A percentile compares a stretch with the other conserved stretches of the same genome.
Evolutionary conservation across 2,797 vertebrate species (phyloP).

Genomic region (Myripristis murdjan): DNA sequence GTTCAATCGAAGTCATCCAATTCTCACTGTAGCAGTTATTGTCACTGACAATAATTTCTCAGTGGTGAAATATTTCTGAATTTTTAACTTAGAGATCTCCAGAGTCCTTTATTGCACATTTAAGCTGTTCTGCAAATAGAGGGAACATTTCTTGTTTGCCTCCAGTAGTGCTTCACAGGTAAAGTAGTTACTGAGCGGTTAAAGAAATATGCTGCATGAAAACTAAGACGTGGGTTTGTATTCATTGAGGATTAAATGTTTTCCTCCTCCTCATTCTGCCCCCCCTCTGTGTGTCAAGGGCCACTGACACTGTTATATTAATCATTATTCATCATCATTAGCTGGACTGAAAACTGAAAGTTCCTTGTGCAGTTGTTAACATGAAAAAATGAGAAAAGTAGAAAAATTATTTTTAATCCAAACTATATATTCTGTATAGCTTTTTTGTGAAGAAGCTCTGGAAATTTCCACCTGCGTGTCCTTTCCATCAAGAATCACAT

Average conservation of each 20-base stretch:
- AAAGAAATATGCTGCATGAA: constrained; percentile 54
- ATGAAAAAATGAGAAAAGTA: neutral
- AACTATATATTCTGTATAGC: too few relatives aligned
- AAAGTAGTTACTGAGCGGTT: constrained; percentile 39
- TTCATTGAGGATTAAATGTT: constrained; percentile 1
- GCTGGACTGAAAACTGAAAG: constrained; percentile 8
- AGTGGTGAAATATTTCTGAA: constrained; percentile 33
- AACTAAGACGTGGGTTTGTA: constrained; percentile 48
- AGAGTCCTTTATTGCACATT: constrained; percentile 5
- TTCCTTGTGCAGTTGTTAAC: constrained; percentile 16
- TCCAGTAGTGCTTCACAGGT: constrained; percentile 61
- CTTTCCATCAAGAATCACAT: neutral
- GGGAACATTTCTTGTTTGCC: constrained; percentile 33
- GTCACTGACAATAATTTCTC: constrained; percentile 14
- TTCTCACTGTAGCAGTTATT: neutral
- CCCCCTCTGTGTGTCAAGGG: constrained; percentile 51
- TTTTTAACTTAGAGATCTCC: constrained; percentile 21
- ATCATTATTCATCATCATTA: constrained; percentile 46
- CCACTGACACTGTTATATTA: constrained; percentile 31
- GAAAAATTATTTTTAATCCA: too few relatives aligned
- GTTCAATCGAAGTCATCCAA: constrained; percentile 4
- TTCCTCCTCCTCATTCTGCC: constrained; percentile 5
- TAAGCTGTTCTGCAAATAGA: constrained; percentile 24
- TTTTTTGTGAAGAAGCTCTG: neutral
- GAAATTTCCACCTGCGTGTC: neutral